Evolutionary conservation across 2,113 vertebrate genomes (phyloP).

Genomic region (Limnothrissa miodon): DNA sequence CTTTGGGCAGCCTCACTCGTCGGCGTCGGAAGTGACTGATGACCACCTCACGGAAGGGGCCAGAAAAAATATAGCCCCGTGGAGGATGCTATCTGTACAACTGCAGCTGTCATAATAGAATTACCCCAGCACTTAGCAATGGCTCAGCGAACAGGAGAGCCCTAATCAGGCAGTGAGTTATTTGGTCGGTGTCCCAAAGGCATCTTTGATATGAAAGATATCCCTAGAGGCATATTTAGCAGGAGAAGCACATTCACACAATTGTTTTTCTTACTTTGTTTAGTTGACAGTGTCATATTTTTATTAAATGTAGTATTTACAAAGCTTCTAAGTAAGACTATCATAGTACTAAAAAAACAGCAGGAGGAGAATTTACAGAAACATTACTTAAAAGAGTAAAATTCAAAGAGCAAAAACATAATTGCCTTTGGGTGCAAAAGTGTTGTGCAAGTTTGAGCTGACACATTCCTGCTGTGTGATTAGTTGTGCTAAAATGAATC

Average conservation of each 20-base stretch:
- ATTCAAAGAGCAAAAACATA: neutral
- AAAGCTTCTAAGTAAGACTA: neutral
- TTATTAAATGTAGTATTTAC: neutral
- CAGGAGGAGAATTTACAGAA: neutral
- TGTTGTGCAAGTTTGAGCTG: neutral
- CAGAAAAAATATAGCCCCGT: slow-evolving; percentile 12
- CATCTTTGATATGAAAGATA: neutral
- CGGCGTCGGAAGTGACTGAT: slow-evolving; percentile 10
- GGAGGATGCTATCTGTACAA: slow-evolving; percentile 27
- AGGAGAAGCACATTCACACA: neutral
- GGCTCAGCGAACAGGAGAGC: neutral
- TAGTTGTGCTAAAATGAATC: neutral
- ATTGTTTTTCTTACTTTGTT: neutral
- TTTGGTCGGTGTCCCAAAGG: neutral
- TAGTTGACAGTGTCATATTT: too few species aligned
- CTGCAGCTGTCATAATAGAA: slow-evolving; percentile 27
- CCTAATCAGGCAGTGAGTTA: neutral
- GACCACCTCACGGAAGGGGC: neutral
- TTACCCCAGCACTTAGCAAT: slow-evolving; percentile 6
- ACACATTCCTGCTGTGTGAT: neutral
- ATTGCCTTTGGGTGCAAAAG: neutral
- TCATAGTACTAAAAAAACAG: neutral
- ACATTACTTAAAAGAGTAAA: neutral
- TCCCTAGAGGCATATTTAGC: neutral
- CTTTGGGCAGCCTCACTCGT: slow-evolving; percentile 25